Percentiles rank a stretch among this genome's conserved stretches.
These are phyloP conservation scores for Rutilus rutilus DNA, from an alignment of 2,113 vertebrate genomes.

Conservation along the genomic window DNA sequence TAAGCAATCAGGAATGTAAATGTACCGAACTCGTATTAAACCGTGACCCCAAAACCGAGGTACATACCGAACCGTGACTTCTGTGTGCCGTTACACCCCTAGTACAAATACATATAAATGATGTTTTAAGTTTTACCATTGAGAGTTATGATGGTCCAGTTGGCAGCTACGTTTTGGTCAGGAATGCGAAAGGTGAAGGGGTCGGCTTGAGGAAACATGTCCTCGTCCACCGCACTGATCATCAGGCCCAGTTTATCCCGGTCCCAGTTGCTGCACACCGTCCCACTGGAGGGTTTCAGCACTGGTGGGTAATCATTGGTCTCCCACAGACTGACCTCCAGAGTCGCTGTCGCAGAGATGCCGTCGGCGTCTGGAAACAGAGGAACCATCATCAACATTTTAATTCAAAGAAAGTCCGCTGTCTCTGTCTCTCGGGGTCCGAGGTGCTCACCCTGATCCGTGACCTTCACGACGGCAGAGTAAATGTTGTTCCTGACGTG, in stretches of 20 bases:
- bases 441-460: slow-evolving; percentile 80
- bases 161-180: slow-evolving; percentile 69
- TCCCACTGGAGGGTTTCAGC: slow-evolving; percentile 68
- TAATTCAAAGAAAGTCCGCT: not conserved
- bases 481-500: slow-evolving; percentile 85
- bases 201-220: slow-evolving; percentile 84
- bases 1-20: no score
- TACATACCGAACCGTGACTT: no score
- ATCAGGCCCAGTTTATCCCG: slow-evolving; percentile 68
- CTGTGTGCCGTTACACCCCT: no score
- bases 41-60: no score
- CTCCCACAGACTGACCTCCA: slow-evolving; percentile 86
- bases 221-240: slow-evolving; percentile 84
- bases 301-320: slow-evolving; percentile 89
- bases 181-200: slow-evolving; percentile 85
- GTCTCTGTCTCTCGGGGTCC: not conserved
- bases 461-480: slow-evolving; percentile 81
- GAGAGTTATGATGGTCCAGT: slow-evolving; percentile 85
- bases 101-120: not conserved
- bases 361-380: slow-evolving; percentile 67
- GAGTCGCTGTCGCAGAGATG: slow-evolving; percentile 78
- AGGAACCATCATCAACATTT: not conserved
- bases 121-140: slow-evolving; percentile 76
- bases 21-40: no score
- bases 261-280: slow-evolving; percentile 75